These are phyloP conservation scores for Nannospalax galili DNA, from an alignment of 2,113 vertebrate genomes.

Conservation along the genomic window DNA sequence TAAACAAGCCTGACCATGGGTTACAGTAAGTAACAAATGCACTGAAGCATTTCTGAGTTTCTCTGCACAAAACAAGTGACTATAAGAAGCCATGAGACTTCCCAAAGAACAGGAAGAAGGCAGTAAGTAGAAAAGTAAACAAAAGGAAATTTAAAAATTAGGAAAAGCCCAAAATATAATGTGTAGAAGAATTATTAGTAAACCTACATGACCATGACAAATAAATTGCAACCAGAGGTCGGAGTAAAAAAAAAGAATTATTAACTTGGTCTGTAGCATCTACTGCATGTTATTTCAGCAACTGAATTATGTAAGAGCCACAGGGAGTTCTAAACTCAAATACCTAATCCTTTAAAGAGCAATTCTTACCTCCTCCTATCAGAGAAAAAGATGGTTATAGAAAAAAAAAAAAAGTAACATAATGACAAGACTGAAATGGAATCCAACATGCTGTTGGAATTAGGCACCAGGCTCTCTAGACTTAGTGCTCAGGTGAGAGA, in stretches of 20 bases:
- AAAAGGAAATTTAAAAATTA: background rate
- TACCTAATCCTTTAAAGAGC: constrained; percentile 28
- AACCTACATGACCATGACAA: constrained; percentile 35
- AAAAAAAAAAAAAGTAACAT: constrained; percentile 5
- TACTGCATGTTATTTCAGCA: constrained; percentile 33
- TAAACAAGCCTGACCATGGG: background rate
- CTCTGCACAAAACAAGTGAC: constrained; percentile 23
- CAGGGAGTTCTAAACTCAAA: constrained; percentile 55
- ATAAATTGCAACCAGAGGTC: constrained; percentile 53
- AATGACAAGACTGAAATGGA: background rate
- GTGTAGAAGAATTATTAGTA: constrained; percentile 57
- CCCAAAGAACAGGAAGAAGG: constrained; percentile 5
- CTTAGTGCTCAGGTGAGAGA: too few relatives aligned
- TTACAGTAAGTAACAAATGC: background rate
- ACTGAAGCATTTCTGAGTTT: constrained; percentile 22
- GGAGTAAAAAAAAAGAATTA: constrained; percentile 68
- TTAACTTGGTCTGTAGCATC: constrained; percentile 57
- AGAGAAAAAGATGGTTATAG: background rate
- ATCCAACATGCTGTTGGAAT: background rate
- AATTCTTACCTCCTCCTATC: background rate
- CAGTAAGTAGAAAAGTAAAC: background rate
- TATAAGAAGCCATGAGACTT: background rate
- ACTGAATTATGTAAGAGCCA: constrained; percentile 5
- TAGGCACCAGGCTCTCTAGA: background rate
- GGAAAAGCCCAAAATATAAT: constrained; percentile 27